Percentiles rank a stretch among this genome's conserved stretches.
Conservation (phyloP, 2,888 invertebrate species). For the Caenorhabditis wallacei region DNA sequence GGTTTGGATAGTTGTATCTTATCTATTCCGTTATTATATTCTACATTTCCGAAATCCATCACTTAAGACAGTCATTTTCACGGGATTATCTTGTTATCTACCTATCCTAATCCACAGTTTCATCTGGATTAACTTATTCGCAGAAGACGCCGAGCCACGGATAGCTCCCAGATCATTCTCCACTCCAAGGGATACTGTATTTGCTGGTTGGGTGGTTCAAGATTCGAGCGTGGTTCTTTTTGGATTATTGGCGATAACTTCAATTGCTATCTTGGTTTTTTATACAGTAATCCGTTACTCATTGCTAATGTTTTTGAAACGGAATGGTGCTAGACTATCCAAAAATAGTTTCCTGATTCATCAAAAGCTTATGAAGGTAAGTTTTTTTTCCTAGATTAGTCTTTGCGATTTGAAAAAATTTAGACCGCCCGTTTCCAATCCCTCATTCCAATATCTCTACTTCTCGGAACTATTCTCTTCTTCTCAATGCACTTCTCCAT, state of each 20-base stretch:
- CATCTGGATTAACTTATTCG: not conserved
- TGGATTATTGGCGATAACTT: not conserved
- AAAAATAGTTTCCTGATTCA: not conserved
- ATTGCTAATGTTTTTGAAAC: not conserved
- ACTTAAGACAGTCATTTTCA: not conserved
- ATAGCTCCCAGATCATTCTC: not conserved
- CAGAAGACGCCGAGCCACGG: not conserved
- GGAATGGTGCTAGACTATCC: not conserved
- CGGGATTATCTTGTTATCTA: not conserved
- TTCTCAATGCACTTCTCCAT: conserved; percentile 11
- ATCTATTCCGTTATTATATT: conserved; percentile 41
- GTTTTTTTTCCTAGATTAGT: not conserved
- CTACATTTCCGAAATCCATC: conserved; percentile 1
- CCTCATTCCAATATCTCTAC: not conserved
- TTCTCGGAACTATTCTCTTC: not conserved
- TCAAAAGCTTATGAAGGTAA: not conserved
- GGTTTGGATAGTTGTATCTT: conserved; percentile 13
- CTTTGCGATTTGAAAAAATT: not conserved
- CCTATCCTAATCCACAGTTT: not conserved
- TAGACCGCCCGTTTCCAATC: conserved; percentile 11
- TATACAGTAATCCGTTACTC: not conserved
- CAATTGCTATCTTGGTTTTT: not conserved
- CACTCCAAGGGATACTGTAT: not conserved
- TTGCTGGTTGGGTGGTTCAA: conserved; percentile 11
- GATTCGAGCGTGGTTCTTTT: not conserved